These are phyloP conservation scores for Lacerta bilineata DNA, from an alignment of 2,797 vertebrate species.

Conservation along the genomic window DNA sequence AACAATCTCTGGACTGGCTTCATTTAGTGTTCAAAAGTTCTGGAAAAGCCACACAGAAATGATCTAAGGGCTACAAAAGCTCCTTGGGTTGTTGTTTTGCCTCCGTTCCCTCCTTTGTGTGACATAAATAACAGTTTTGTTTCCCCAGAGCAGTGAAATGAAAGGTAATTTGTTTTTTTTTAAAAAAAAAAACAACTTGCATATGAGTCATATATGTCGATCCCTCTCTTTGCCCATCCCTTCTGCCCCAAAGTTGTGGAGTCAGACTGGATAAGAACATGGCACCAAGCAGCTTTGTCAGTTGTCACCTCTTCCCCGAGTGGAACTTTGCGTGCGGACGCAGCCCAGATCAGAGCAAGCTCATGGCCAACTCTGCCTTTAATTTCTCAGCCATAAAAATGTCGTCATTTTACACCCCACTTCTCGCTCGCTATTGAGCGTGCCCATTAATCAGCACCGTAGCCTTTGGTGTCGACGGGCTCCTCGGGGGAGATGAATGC, in stretches of 20 bases:
- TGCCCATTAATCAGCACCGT: constrained; percentile 55
- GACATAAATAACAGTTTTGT: neutral
- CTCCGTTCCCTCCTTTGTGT: constrained; percentile 27
- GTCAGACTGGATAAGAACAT: neutral
- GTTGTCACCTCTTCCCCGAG: constrained; percentile 31
- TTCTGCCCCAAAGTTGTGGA: neutral
- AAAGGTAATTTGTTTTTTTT: constrained; percentile 44
- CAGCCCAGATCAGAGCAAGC: constrained; percentile 28
- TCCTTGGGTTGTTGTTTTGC: neutral
- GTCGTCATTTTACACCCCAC: constrained; percentile 63
- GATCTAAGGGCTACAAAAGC: neutral
- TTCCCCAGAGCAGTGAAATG: neutral
- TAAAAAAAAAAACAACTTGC: no score
- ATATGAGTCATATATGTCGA: constrained; percentile 11
- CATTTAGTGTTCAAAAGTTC: neutral
- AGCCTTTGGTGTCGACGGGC: constrained; percentile 55
- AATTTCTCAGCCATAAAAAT: constrained; percentile 67
- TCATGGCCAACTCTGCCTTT: constrained; percentile 48
- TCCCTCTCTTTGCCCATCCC: rapidly evolving
- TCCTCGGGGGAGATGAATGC: neutral
- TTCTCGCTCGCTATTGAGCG: constrained; percentile 49
- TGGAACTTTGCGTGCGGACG: neutral
- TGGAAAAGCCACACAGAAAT: neutral
- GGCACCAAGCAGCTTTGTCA: neutral
- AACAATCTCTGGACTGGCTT: neutral